A percentile compares a stretch with the other conserved stretches of the same genome.
phyloP scores from a whole-genome alignment of 2,113 vertebrate genomes.

The Pomatostomus ruficeps region DNA sequence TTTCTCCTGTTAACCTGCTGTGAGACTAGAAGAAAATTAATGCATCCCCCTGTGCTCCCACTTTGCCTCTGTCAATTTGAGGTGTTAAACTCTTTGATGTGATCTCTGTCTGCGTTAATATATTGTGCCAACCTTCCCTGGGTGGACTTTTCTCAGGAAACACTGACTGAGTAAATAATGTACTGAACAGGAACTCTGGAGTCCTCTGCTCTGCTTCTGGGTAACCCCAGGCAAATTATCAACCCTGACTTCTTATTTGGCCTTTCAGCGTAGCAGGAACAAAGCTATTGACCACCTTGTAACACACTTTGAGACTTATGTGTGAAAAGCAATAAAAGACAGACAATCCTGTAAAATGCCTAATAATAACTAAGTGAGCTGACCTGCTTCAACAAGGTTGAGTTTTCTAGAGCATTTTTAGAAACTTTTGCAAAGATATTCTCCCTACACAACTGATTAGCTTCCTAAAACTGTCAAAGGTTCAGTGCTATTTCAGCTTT shows the following conservation, averaged over 20 bases:
- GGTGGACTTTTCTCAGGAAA: neutral
- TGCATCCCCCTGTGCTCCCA: neutral
- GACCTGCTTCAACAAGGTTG: neutral
- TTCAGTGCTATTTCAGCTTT: neutral
- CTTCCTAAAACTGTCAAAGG: neutral
- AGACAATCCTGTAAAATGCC: neutral
- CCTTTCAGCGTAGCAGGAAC: neutral
- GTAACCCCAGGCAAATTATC: neutral
- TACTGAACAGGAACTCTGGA: neutral
- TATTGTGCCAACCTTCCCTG: neutral
- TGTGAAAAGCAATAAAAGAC: neutral
- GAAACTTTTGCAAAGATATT: neutral
- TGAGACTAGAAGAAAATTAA: neutral
- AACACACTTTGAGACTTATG: neutral
- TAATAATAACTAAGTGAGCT: neutral
- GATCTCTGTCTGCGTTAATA: neutral
- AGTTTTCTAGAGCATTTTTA: neutral
- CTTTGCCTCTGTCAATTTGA: neutral
- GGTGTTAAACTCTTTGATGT: conserved; percentile 12
- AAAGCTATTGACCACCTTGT: neutral
- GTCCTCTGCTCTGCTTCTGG: neutral
- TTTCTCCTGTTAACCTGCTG: neutral
- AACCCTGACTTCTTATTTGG: neutral
- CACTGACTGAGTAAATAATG: neutral
- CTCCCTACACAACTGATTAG: neutral